Conservation (phyloP, 2,113 vertebrate species). For the Laterallus jamaicensis region DNA sequence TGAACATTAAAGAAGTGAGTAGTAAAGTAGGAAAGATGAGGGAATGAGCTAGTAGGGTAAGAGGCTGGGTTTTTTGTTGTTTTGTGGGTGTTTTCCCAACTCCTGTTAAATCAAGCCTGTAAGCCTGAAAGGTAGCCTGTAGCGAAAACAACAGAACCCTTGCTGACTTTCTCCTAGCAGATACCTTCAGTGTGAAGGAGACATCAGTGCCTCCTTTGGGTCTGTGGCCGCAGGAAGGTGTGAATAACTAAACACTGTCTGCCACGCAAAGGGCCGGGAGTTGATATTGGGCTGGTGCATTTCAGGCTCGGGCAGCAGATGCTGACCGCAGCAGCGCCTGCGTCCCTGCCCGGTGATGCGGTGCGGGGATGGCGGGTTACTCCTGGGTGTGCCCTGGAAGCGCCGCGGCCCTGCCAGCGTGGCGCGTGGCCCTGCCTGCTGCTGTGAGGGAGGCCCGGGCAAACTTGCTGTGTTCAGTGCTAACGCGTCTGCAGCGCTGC, state of each 20-base stretch:
- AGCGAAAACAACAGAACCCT: background rate
- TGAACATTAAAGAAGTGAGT: background rate
- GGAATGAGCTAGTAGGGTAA: background rate
- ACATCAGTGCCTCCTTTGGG: background rate
- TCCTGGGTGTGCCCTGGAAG: background rate
- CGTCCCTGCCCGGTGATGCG: background rate
- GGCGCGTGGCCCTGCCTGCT: accelerated
- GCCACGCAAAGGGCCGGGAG: background rate
- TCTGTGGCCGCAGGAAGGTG: background rate
- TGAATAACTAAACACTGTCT: background rate
- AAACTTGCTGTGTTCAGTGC: background rate
- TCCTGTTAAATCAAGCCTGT: background rate
- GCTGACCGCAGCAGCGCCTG: accelerated
- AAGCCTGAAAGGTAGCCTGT: background rate
- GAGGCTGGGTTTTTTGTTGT: background rate
- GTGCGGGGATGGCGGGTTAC: background rate
- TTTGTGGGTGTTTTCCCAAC: no score
- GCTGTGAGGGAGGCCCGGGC: background rate
- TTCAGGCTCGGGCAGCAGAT: background rate
- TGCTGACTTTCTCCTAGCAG: background rate
- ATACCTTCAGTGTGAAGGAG: background rate
- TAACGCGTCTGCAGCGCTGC: background rate
- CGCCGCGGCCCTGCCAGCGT: accelerated
- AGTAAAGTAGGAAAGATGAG: background rate
- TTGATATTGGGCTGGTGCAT: background rate